Evolutionary conservation across 1,140 invertebrate species (phyloP).

Genomic region (Drosophila oshimai): DNA sequence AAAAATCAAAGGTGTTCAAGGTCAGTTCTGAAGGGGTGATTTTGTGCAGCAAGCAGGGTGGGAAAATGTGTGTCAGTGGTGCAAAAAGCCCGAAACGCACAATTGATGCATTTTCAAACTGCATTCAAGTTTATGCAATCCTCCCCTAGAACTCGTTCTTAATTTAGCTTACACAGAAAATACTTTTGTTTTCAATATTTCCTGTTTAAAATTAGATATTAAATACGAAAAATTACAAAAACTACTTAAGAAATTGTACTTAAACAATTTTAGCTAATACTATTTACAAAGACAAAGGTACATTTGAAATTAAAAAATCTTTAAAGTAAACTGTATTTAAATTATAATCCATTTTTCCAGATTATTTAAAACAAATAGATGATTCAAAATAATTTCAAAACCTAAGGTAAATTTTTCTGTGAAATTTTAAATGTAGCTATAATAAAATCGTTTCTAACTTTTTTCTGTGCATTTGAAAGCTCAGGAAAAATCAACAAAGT

Average conservation of each 20-base stretch:
- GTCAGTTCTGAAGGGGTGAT: slow-evolving; percentile 15
- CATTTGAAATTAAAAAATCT: too few species aligned
- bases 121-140: slow-evolving; percentile 8
- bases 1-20: slow-evolving; percentile 32
- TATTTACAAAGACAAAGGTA: too few species aligned
- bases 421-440: neutral
- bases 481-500: neutral
- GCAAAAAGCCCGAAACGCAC: slow-evolving; percentile 16
- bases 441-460: neutral
- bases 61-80: slow-evolving; percentile 61
- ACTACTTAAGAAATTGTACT: too few species aligned
- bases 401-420: too few species aligned
- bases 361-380: too few species aligned
- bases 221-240: too few species aligned
- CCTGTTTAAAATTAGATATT: too few species aligned
- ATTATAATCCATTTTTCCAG: too few species aligned
- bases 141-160: neutral
- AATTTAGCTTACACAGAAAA: neutral
- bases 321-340: too few species aligned
- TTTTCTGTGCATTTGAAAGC: neutral
- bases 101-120: slow-evolving; percentile 9
- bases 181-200: too few species aligned
- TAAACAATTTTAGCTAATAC: too few species aligned
- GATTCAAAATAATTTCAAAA: too few species aligned
- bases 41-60: neutral